These are phyloP conservation scores for Clytia hemisphaerica DNA, from an alignment of 30 jellyfish, hydroid and myxozoan genomes.

Conservation along the genomic window DNA sequence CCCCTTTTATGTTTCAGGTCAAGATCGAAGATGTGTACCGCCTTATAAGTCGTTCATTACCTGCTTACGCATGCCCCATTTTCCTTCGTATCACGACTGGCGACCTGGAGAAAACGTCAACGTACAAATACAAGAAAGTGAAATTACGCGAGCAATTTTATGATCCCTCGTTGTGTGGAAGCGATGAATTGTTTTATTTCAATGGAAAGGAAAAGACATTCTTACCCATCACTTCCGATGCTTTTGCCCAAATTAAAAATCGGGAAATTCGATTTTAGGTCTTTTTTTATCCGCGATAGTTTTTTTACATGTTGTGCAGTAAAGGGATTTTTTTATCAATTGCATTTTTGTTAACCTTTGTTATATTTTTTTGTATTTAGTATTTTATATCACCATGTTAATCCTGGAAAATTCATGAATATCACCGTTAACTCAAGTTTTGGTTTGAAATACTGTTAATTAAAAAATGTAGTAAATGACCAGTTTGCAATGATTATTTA, in stretches of 20 bases:
- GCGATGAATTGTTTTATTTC: constrained; percentile 57
- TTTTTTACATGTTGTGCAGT: too few species aligned
- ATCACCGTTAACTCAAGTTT: too few species aligned
- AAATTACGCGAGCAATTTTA: constrained; percentile 55
- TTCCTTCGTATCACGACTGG: constrained; percentile 59
- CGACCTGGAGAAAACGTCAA: constrained; percentile 52
- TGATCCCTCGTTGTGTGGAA: constrained; percentile 38
- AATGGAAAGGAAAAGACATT: constrained; percentile 39
- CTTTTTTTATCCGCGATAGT: not conserved
- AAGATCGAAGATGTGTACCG: constrained; percentile 39
- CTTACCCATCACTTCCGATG: constrained; percentile 26
- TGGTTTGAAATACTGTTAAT: too few species aligned
- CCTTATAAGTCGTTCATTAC: constrained; percentile 43
- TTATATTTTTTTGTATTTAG: too few species aligned
- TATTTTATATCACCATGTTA: too few species aligned
- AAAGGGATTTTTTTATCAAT: too few species aligned
- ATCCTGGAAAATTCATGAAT: too few species aligned
- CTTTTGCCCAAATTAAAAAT: constrained; percentile 43
- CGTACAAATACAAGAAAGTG: constrained; percentile 73
- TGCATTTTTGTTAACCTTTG: too few species aligned
- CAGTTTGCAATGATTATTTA: too few species aligned
- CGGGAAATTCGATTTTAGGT: constrained; percentile 48
- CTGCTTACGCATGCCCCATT: constrained; percentile 83
- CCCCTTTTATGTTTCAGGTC: constrained; percentile 6
- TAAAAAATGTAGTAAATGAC: too few species aligned